These are phyloP conservation scores for Ischnura elegans DNA, from an alignment of 2,888 invertebrate genomes.

Conservation along the genomic window DNA sequence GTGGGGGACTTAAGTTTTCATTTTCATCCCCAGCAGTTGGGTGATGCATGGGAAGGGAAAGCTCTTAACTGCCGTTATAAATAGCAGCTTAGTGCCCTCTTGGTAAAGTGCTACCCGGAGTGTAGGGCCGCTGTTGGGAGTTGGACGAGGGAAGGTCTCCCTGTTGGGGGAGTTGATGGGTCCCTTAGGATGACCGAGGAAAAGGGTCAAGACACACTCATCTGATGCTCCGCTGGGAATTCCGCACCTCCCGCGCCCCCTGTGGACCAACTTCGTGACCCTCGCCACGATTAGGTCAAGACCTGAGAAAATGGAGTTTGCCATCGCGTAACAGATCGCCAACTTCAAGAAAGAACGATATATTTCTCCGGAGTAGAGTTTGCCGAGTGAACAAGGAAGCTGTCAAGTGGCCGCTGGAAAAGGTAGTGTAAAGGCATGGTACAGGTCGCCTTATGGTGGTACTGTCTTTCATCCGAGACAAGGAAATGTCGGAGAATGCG, in stretches of 20 bases:
- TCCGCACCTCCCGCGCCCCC: no score
- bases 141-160: background rate
- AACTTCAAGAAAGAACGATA: background rate
- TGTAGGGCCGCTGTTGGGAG: background rate
- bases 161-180: background rate
- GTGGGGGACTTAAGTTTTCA: background rate
- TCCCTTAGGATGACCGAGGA: background rate
- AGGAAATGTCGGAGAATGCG: no score
- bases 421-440: no score
- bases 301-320: constrained; percentile 11
- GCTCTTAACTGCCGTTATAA: background rate
- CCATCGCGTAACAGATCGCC: constrained; percentile 23
- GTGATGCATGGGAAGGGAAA: background rate
- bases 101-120: background rate
- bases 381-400: background rate
- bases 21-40: background rate
- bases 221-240: background rate
- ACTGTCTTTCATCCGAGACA: no score
- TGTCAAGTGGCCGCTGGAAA: background rate
- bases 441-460: no score
- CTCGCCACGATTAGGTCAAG: constrained; percentile 11
- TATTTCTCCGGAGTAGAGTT: background rate
- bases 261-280: constrained; percentile 10
- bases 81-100: background rate
- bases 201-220: constrained; percentile 12